Percentiles rank a stretch among this genome's conserved stretches.
Conservation (phyloP, 2,797 vertebrate species). For the Prunella strophiata region DNA sequence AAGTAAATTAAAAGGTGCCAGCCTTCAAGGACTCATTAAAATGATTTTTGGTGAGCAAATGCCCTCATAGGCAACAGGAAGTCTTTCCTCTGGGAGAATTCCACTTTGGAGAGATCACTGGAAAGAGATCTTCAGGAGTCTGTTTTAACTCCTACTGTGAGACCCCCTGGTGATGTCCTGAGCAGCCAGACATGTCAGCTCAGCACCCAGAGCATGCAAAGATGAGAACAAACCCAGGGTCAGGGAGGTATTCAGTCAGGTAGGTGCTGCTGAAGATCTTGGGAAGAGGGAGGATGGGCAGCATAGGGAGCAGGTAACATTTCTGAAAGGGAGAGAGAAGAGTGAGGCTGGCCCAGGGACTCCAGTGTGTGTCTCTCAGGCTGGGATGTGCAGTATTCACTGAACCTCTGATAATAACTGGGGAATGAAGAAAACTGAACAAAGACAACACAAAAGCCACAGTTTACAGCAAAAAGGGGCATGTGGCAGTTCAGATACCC, state of each 20-base stretch:
- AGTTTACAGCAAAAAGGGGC: neutral
- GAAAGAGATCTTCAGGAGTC: neutral
- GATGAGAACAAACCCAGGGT: neutral
- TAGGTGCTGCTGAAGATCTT: neutral
- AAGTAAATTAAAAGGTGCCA: neutral
- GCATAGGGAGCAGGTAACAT: neutral
- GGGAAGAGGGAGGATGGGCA: neutral
- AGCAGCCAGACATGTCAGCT: neutral
- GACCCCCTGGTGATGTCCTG: neutral
- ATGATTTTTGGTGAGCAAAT: neutral
- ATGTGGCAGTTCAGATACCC: neutral
- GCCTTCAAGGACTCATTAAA: neutral
- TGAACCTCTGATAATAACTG: neutral
- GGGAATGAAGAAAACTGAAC: neutral
- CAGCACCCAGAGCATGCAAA: neutral
- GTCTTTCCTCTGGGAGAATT: neutral
- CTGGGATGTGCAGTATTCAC: neutral
- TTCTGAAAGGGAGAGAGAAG: neutral
- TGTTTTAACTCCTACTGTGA: neutral
- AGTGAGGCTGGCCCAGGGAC: neutral
- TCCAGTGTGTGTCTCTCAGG: neutral
- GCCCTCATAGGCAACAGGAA: neutral
- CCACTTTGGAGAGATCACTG: neutral
- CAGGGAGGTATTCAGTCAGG: neutral
- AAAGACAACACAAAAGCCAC: neutral